Evolutionary conservation across 23 tunicate genomes (phyloP).

Genomic region (Trididemnum miniatum): DNA sequence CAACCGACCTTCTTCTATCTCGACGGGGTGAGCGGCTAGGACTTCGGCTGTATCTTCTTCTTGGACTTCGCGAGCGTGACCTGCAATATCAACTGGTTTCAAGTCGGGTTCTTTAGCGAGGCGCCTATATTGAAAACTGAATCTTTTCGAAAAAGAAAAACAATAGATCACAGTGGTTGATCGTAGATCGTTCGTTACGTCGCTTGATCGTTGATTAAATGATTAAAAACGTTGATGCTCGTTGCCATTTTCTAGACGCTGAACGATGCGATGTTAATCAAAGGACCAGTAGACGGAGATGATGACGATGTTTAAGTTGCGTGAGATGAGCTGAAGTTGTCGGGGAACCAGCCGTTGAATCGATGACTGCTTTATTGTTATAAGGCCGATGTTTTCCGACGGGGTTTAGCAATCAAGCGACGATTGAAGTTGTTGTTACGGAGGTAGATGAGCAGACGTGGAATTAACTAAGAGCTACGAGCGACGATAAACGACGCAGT

Average conservation of each 20-base stretch:
- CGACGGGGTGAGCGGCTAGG: slow-evolving; percentile 26
- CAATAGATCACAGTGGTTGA: too few species aligned
- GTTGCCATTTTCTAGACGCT: background rate
- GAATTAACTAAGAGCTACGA: slow-evolving; percentile 33
- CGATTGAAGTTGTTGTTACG: background rate
- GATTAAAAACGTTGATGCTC: too few species aligned
- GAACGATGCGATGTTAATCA: background rate
- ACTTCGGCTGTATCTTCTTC: slow-evolving; percentile 29
- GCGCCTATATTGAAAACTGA: too few species aligned
- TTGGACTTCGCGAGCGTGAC: slow-evolving; percentile 45
- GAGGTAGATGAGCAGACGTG: background rate
- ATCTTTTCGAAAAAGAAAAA: too few species aligned
- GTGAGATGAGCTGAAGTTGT: background rate
- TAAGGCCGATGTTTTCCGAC: background rate
- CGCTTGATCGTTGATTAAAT: too few species aligned
- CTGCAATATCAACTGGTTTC: slow-evolving; percentile 2
- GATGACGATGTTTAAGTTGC: background rate
- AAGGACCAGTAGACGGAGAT: background rate
- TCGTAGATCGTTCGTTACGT: too few species aligned
- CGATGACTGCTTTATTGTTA: slow-evolving; percentile 12
- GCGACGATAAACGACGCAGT: slow-evolving; percentile 40
- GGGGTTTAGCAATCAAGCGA: background rate
- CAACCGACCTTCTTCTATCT: slow-evolving; percentile 17
- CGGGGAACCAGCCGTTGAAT: background rate
- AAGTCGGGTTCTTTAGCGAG: too few species aligned